Evolutionary conservation across 2,113 vertebrate genomes (phyloP).

Genomic region (Apaloderma vittatum): DNA sequence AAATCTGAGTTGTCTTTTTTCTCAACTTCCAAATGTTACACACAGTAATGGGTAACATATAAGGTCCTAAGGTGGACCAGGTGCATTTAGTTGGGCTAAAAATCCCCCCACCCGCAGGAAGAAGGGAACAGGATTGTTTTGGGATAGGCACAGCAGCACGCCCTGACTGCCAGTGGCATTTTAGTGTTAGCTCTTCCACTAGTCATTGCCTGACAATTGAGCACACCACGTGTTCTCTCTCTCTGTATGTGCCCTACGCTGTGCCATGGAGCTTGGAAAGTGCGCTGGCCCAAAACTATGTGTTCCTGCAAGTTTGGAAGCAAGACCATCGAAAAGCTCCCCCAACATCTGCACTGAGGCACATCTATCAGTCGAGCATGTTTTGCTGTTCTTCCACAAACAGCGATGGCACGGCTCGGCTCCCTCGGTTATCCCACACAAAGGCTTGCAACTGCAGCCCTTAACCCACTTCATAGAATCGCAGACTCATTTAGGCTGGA

Average conservation of each 20-base stretch:
- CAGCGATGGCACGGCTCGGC: rapidly evolving
- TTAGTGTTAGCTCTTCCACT: background rate
- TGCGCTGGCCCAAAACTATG: background rate
- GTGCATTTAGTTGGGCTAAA: background rate
- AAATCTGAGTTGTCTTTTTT: background rate
- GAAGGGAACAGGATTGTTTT: background rate
- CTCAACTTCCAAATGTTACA: background rate
- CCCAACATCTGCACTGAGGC: background rate
- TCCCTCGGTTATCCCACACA: background rate
- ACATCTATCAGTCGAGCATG: background rate
- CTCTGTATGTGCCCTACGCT: rapidly evolving
- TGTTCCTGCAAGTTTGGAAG: background rate
- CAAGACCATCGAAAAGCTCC: background rate
- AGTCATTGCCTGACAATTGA: background rate
- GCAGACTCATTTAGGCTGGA: no score
- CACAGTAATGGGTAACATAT: background rate
- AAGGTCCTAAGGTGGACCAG: background rate
- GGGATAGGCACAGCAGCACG: background rate
- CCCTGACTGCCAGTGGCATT: background rate
- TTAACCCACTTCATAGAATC: background rate
- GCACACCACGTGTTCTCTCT: background rate
- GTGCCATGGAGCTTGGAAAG: background rate
- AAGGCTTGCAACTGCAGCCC: background rate
- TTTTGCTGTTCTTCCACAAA: background rate
- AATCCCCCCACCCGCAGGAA: background rate